Conservation (phyloP, 2,888 invertebrate species). For the Calameuta pallipes region DNA sequence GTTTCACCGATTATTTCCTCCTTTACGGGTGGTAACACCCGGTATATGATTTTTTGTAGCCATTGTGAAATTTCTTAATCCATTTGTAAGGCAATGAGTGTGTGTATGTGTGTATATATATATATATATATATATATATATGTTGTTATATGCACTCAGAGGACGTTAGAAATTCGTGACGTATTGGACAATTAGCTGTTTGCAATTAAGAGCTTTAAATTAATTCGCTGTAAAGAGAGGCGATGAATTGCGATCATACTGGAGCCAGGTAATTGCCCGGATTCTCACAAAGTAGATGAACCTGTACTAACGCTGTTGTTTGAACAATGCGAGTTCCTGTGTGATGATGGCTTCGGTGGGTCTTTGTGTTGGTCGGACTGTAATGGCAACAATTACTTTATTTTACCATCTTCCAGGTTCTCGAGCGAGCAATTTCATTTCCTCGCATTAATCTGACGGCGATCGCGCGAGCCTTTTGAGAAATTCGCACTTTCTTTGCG, state of each 20-base stretch:
- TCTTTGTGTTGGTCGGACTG: constrained; percentile 19
- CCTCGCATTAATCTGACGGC: constrained; percentile 36
- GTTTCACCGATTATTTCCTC: neutral
- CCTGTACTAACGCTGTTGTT: neutral
- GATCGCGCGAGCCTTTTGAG: constrained; percentile 15
- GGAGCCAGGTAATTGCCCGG: constrained; percentile 59
- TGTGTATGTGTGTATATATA: too few relatives aligned
- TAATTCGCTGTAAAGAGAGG: constrained; percentile 56
- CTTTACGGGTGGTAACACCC: neutral
- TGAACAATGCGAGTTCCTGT: constrained; percentile 20
- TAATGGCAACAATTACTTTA: constrained; percentile 63
- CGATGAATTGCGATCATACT: constrained; percentile 44
- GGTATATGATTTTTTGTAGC: neutral
- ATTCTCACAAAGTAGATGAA: constrained; percentile 56
- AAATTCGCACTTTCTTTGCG: constrained; percentile 1
- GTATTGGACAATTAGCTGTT: constrained; percentile 59
- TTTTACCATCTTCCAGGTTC: constrained; percentile 59
- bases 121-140: neutral
- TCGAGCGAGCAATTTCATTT: constrained; percentile 44
- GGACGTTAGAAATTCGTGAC: neutral
- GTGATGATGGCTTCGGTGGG: constrained; percentile 18
- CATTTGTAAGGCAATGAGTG: neutral
- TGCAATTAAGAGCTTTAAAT: constrained; percentile 65
- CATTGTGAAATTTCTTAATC: neutral
- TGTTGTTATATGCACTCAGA: neutral